A percentile compares a stretch with the other conserved stretches of the same genome.
Conservation (phyloP, 2,113 vertebrate genomes). For the Apaloderma vittatum region DNA sequence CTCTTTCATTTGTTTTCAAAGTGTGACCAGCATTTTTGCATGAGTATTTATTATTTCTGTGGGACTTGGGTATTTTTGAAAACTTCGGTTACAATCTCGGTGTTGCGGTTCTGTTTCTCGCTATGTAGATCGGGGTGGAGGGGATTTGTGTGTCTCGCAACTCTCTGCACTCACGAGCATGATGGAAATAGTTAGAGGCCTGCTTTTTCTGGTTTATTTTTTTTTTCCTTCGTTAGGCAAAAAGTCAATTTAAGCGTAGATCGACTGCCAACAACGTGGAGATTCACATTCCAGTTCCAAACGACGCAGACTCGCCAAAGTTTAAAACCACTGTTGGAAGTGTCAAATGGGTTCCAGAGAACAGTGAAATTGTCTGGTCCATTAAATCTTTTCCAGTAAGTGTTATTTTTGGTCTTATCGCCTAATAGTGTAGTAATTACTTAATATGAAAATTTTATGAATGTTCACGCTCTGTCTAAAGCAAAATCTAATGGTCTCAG, state of each 20-base stretch:
- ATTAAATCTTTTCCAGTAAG: conserved; percentile 98
- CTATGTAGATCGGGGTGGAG: fast-evolving
- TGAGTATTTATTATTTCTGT: not conserved
- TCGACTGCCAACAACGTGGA: conserved; percentile 99
- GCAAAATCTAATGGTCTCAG: not conserved
- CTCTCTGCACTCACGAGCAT: not conserved
- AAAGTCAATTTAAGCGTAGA: conserved; percentile 96
- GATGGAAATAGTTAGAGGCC: not conserved
- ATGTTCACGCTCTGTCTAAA: not conserved
- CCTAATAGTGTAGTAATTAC: not conserved
- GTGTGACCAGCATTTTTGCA: not conserved
- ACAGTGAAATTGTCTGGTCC: conserved; percentile 98
- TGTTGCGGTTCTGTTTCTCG: not conserved
- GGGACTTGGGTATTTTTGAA: not conserved
- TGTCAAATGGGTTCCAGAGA: conserved; percentile 98
- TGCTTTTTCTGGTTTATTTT: not conserved
- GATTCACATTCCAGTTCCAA: conserved; percentile 98
- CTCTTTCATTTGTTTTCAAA: not conserved
- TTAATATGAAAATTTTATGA: not conserved
- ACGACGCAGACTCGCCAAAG: conserved; percentile 96
- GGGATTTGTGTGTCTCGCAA: not conserved
- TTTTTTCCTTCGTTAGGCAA: conserved; percentile 81
- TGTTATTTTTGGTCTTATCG: not conserved
- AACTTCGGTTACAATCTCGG: fast-evolving
- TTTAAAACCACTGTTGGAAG: conserved; percentile 98